Base-by-base conservation (phyloP, 2,888 invertebrate species). In the Melangyna quadrimaculata region DNA sequence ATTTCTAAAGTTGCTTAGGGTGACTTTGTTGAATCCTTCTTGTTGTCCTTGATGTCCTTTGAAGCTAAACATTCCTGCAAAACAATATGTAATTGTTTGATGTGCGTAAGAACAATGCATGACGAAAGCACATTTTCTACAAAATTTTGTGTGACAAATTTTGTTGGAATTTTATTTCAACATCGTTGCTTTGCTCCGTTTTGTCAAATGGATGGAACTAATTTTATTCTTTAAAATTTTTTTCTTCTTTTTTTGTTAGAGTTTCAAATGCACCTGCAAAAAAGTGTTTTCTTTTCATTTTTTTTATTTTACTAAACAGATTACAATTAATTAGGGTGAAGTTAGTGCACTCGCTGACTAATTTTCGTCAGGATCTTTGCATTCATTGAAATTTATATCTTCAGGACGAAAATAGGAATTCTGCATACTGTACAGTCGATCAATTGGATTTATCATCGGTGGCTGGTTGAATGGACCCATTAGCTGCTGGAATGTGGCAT, bases 351-450 rank as follows among this genome's bases (percentile, higher is more conserved):
- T 53, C 14, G 12, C 27, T 53, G 55, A 70, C 88, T 87, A 90
- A 78, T 90, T 90, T 55, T 91, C 91, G 82, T 88, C 87, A n/a
- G 88, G 55, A 19, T 91, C 90, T 84, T 90, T 91, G 29, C 89
- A 91, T 27, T 91, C 91, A 4, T 89, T 89, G 37, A 90, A 92
- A n/a, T 89, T 90, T 65, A 92, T 84, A 77, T 94, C 94, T 81
- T 94, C 94, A 32, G 93, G 93, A 87, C 94, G 93, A 91, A 94
- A 94, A 89, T 94, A 94, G 14, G 94, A 94, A 88, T 93, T 94
- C 89, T 94, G 94, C 94, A 94, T 94, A 78, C 94, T 94, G 89
- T 94, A 94, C 17, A 94, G 90, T 51, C 94, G 93, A 91, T 94
- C 94, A 83, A 94, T 94, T 10, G 94, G 94, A 90, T 94, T 94